phyloP scores from a whole-genome alignment of 2,113 vertebrate genomes.

The Brachyhypopomus gauderio region DNA sequence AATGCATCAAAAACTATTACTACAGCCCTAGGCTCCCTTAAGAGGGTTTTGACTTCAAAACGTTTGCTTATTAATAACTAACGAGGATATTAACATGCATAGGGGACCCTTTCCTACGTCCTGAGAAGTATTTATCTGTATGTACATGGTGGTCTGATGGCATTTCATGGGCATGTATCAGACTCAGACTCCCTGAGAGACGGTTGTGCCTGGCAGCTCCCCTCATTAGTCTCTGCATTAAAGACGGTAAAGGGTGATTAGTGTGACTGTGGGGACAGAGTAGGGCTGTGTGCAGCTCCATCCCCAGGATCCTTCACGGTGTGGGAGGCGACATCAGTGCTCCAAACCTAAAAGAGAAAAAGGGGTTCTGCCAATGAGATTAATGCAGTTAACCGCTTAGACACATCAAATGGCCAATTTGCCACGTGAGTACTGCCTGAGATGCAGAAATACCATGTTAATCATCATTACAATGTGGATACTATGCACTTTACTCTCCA shows the following conservation, averaged over 20 bases:
- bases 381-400: not conserved
- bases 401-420: not conserved
- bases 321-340: not conserved
- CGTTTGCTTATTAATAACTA: constrained; percentile 39
- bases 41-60: constrained; percentile 33
- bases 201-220: constrained; percentile 16
- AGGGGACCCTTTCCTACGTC: constrained; percentile 7
- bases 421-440: not conserved
- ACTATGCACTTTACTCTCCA: not conserved
- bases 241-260: constrained; percentile 7
- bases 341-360: not conserved
- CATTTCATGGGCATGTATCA: constrained; percentile 20
- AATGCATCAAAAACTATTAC: constrained; percentile 41
- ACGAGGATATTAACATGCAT: constrained; percentile 33
- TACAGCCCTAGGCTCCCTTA: constrained; percentile 1
- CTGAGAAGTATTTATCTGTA: constrained; percentile 20
- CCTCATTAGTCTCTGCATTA: constrained; percentile 39
- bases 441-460: too few relatives aligned
- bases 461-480: too few relatives aligned
- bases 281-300: not conserved
- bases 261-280: not conserved
- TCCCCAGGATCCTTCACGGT: constrained; percentile 11
- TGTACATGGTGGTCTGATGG: constrained; percentile 15
- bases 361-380: not conserved
- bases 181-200: constrained; percentile 5